Percentiles rank a stretch among this genome's conserved stretches.
These are phyloP conservation scores for Drosophila trapezifrons DNA, from an alignment of 1,140 invertebrate species.

Conservation along the genomic window DNA sequence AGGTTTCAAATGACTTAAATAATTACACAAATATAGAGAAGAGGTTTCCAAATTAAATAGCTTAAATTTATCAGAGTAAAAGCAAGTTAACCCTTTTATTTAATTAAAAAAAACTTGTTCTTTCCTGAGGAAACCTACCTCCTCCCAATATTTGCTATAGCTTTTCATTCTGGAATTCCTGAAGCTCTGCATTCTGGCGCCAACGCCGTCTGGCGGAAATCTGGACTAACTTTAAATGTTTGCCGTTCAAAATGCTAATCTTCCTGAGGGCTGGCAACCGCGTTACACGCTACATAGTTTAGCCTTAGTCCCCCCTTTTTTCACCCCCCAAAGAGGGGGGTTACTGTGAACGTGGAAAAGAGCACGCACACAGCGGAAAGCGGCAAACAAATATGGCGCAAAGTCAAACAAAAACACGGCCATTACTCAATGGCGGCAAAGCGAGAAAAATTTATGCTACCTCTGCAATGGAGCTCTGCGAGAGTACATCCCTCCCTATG, in stretches of 20 bases:
- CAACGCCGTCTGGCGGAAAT: constrained; percentile 11
- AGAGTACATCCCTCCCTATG: background rate
- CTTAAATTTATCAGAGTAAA: background rate
- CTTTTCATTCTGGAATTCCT: constrained; percentile 9
- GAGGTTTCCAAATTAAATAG: background rate
- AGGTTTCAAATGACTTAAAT: too few species aligned
- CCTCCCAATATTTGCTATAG: background rate
- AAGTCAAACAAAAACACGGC: constrained; percentile 66
- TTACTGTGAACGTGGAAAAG: constrained; percentile 1
- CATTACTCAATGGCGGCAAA: constrained; percentile 68
- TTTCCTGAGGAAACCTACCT: background rate
- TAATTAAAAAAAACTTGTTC: background rate
- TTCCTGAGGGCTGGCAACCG: constrained; percentile 44
- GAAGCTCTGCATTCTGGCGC: constrained; percentile 14
- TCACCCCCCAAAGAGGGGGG: background rate
- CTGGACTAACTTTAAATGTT: constrained; percentile 29
- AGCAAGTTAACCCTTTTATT: background rate
- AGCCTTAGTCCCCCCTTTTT: background rate
- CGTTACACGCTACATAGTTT: constrained; percentile 48
- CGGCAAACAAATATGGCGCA: constrained; percentile 72
- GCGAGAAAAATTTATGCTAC: constrained; percentile 74
- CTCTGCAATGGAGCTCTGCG: constrained; percentile 54
- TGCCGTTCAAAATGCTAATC: constrained; percentile 48
- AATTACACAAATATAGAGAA: too few species aligned
- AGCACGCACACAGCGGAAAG: constrained; percentile 24